These are phyloP conservation scores for Wiebesia pumilae DNA, from an alignment of 1,140 invertebrate genomes.

Conservation along the genomic window DNA sequence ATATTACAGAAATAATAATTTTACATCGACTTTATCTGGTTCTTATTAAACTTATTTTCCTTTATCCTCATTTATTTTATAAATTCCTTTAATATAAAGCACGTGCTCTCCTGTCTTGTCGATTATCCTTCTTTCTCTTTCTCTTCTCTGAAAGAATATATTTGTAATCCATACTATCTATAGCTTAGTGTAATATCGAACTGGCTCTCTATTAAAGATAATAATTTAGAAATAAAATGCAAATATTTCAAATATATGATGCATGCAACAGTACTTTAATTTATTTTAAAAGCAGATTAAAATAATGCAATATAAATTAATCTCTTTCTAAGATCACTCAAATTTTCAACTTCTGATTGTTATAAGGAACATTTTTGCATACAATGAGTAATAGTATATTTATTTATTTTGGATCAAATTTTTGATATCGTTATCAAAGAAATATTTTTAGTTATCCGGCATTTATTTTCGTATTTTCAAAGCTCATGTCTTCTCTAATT, in stretches of 20 bases:
- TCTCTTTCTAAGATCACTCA: background rate
- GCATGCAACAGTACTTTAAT: background rate
- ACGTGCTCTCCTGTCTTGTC: background rate
- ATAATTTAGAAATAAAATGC: too few relatives aligned
- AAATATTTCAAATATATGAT: background rate
- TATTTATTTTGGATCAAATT: background rate
- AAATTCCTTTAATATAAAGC: background rate
- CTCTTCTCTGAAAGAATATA: background rate
- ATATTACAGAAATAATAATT: background rate
- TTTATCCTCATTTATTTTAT: background rate
- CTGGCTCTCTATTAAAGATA: too few relatives aligned
- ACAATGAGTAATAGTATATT: background rate
- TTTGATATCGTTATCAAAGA: background rate
- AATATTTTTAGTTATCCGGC: background rate
- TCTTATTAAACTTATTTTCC: background rate
- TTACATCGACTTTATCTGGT: background rate
- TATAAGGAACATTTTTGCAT: background rate
- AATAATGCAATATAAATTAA: background rate
- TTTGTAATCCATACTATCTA: too few relatives aligned
- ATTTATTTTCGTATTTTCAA: too few relatives aligned
- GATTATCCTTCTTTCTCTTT: slow-evolving; percentile 43
- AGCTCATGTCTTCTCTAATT: too few relatives aligned
- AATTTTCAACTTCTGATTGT: background rate
- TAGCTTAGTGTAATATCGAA: too few relatives aligned
- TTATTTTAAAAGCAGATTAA: background rate